phyloP scores from a whole-genome alignment of 2,888 invertebrate genomes.

The Melieria omissa region DNA sequence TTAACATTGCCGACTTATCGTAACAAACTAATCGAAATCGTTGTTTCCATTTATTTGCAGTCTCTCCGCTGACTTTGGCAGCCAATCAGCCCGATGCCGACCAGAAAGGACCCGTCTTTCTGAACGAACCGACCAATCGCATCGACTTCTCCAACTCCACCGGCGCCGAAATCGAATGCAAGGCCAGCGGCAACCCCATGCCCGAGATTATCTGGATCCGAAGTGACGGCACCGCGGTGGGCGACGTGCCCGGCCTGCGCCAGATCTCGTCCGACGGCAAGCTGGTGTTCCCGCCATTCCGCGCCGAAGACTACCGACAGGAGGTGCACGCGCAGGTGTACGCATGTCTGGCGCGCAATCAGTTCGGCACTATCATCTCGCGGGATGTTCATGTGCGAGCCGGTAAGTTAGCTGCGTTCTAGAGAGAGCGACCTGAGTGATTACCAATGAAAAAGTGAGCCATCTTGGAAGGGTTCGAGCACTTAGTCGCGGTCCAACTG shows the following conservation, averaged over 20 bases:
- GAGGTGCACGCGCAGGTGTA: constrained; percentile 95
- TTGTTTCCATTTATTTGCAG: constrained; percentile 38
- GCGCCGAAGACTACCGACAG: constrained; percentile 91
- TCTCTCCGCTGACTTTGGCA: constrained; percentile 49
- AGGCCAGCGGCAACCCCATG: constrained; percentile 88
- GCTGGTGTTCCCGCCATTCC: constrained; percentile 92
- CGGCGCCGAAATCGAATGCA: constrained; percentile 92
- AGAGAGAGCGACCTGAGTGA: constrained; percentile 25
- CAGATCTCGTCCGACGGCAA: constrained; percentile 92
- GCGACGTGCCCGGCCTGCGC: constrained; percentile 87
- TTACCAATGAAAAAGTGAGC: not conserved
- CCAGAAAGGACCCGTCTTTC: constrained; percentile 89
- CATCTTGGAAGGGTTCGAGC: no score
- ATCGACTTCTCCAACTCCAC: constrained; percentile 95
- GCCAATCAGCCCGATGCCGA: constrained; percentile 74
- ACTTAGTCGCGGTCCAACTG: no score
- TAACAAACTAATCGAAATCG: no score
- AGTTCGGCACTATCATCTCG: constrained; percentile 90
- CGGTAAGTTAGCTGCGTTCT: constrained; percentile 72
- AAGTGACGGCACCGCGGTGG: constrained; percentile 89
- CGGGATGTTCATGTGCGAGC: constrained; percentile 94
- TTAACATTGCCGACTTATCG: no score
- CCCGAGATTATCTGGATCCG: constrained; percentile 95
- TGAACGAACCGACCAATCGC: constrained; percentile 90
- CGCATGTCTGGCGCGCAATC: constrained; percentile 89